Evolutionary conservation across 2,797 vertebrate genomes (phyloP).

Genomic region (Gobio occitaniae): DNA sequence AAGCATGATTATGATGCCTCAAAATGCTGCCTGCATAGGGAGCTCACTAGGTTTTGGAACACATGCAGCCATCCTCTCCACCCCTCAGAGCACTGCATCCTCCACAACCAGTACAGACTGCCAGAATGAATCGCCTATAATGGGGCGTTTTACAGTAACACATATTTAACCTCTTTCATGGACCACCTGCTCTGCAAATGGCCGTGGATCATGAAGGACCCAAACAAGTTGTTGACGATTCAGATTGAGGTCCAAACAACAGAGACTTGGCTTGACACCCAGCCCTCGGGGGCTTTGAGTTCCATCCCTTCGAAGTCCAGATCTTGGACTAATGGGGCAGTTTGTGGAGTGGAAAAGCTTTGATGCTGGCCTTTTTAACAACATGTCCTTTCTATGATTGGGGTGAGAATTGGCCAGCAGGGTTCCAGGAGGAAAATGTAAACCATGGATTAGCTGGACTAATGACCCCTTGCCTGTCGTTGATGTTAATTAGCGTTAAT

Average conservation of each 20-base stretch:
- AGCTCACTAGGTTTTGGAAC: neutral
- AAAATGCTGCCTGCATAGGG: neutral
- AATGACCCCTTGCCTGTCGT: slow-evolving; percentile 78
- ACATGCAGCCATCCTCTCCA: slow-evolving; percentile 28
- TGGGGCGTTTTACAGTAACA: slow-evolving; percentile 62
- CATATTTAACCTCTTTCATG: slow-evolving; percentile 63
- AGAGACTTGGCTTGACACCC: slow-evolving; percentile 56
- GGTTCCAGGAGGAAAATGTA: slow-evolving; percentile 80
- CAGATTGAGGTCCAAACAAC: slow-evolving; percentile 65
- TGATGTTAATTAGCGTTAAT: slow-evolving; percentile 86
- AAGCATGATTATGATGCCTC: neutral
- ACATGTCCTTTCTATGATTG: slow-evolving; percentile 74
- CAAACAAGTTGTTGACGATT: slow-evolving; percentile 78
- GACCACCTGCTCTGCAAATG: slow-evolving; percentile 58
- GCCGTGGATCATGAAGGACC: slow-evolving; percentile 66
- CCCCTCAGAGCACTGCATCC: slow-evolving; percentile 6
- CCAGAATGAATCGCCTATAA: slow-evolving; percentile 53
- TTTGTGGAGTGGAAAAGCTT: slow-evolving; percentile 70
- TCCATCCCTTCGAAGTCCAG: slow-evolving; percentile 68
- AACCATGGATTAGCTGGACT: slow-evolving; percentile 82
- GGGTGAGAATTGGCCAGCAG: slow-evolving; percentile 78
- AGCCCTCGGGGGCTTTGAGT: slow-evolving; percentile 65
- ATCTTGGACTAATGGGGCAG: slow-evolving; percentile 72
- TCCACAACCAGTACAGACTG: slow-evolving; percentile 12
- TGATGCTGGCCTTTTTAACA: slow-evolving; percentile 76